Base-by-base conservation (phyloP, 64 coral and sea anemone species). In the Pocillopora damicornis region DNA sequence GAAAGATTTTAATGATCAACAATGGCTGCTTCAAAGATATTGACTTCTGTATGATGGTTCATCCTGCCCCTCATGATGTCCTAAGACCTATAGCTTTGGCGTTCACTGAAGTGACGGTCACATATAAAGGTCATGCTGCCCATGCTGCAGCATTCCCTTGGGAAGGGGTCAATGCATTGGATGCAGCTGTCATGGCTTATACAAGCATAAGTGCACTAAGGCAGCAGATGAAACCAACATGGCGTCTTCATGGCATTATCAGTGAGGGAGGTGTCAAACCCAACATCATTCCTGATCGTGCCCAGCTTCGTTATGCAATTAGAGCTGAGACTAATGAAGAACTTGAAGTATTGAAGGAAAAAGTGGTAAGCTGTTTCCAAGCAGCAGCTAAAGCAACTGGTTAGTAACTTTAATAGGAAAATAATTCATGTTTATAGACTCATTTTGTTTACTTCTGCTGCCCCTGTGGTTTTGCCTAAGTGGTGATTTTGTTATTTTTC, bases 171-270 rank as follows among this genome's bases (percentile, higher is more conserved):
- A 95, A 95, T 92, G 94, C 94, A 64, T 36, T 95, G 18, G 94
- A 95, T 92, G 94, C 94, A 61, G 94, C 94, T 37, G 90, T 95
- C 34, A 51, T 78, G 63, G 94, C 94, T 77, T 95, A 95, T 78
- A 92, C n/a, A 42, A 94, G 67, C 57, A 73, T 91, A 35, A 95
- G 87, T 60, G 62, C 79, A 25, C 74, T 95, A 69, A 63, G 94
- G 51, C 94, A 95, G 57, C 94, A 95, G 61, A 95, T 95, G 90
- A 95, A 95, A 63, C 90, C 94, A 56, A 86, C 94, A 73, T 95
- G 94, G 94, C 42, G 94, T 15, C 75, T 95, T 15, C 94, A 95
- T 92, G 90, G 93, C 59, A 88, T 95, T 56, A 86, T 95, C 34
- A 59, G 69, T 87, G 80, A 95, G 74, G 94, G 89, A 69, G 95